These are phyloP conservation scores for Patiria pectinifera DNA, from an alignment of 53 echinoderm and acorn worm genomes.

Conservation along the genomic window DNA sequence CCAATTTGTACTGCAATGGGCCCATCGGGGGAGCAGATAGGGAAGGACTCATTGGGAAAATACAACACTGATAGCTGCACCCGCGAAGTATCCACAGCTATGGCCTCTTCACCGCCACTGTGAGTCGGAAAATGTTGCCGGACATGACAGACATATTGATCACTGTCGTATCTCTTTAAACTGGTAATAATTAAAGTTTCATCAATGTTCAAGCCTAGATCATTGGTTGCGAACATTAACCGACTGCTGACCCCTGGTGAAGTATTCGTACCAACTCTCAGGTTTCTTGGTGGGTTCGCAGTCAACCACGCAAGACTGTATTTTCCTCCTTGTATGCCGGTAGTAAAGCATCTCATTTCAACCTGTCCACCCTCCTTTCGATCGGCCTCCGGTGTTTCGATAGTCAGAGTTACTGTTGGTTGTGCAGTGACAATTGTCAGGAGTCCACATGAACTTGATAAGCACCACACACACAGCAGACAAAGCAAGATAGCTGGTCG, in stretches of 20 bases:
- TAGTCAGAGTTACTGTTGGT: not conserved
- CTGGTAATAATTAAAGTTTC: too few species aligned
- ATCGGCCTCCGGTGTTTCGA: conserved; percentile 34
- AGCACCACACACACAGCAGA: conserved; percentile 2
- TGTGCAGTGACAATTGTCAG: not conserved
- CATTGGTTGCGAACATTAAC: too few species aligned
- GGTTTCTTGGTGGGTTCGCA: not conserved
- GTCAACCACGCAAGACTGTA: not conserved
- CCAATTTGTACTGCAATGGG: conserved; percentile 36
- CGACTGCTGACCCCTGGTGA: too few species aligned
- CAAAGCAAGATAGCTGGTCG: not conserved
- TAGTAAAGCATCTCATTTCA: not conserved
- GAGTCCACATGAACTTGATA: not conserved
- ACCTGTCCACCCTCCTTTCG: conserved; percentile 30
- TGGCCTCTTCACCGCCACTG: not conserved
- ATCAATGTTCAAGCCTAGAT: too few species aligned
- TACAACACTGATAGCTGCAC: conserved; percentile 59
- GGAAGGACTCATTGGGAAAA: conserved; percentile 41
- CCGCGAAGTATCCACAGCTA: not conserved
- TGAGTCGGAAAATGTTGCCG: too few species aligned
- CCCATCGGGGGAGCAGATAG: conserved; percentile 40
- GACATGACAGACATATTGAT: too few species aligned
- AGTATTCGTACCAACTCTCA: not conserved
- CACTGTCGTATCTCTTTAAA: too few species aligned
- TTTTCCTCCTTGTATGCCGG: not conserved